Base-by-base conservation (phyloP, 2,888 invertebrate genomes). In the Aspidiotus destructor region DNA sequence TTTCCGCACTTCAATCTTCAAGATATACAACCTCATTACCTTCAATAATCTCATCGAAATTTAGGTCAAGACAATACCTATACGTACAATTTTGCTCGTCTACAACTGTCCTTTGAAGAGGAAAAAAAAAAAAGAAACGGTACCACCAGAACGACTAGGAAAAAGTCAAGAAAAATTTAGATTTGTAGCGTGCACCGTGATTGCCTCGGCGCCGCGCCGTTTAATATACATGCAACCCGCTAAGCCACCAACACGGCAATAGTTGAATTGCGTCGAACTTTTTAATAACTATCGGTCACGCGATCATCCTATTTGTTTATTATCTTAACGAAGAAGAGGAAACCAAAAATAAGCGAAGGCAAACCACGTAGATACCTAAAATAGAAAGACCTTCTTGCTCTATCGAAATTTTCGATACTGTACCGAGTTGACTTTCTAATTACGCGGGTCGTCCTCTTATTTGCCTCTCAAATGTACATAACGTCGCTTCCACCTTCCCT, bases 271-370 rank as follows among this genome's bases (percentile, higher is more conserved):
- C 53, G 63, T 41, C 41, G 41, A 63, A 63, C 63, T 41, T 63
- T 28, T 63, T 63, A 63, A 63, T 54, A 63, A 63, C 63, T 54
- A 63, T 54, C 63, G 55, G 63, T 63, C 63, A 63, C 63, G 63
- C 63, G 52, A 63, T 63, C 63, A 63, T 63, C 63, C 63, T 63
- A 63, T 63, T 63, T 63, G 63, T 63, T 28, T 63, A 63, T 63
- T 63, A 63, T 63, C 63, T 63, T 63, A 63, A 52, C 54, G 57
- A 57, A 41, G 63, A 63, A 63, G 54, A 52, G 53, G 63, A 63
- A 63, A 63, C 53, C 28, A 54, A 53, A 53, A 63, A 41, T 40
- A 41, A 63, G 54, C n/a, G 11, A n/a, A 48, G n/a, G 10, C 48
- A n/a, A 48, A 48, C n/a, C 48, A n/a, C 11, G 48, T n/a, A 28